phyloP scores from a whole-genome alignment of 2,113 vertebrate species.

The Notiomystis cincta region DNA sequence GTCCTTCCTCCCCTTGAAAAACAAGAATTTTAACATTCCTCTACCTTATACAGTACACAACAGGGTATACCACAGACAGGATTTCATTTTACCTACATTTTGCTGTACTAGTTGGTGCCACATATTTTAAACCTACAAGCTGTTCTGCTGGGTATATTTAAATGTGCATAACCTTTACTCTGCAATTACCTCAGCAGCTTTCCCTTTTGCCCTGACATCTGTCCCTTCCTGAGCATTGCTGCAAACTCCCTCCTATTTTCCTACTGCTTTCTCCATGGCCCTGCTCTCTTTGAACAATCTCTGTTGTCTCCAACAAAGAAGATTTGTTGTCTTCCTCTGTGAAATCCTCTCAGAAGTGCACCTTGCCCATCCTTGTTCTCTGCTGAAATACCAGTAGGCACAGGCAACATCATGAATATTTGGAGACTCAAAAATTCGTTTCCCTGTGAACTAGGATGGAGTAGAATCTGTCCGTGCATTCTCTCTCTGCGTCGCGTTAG shows the following conservation, averaged over 20 bases:
- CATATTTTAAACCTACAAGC: neutral
- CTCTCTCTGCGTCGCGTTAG: neutral
- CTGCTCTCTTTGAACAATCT: neutral
- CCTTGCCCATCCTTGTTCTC: neutral
- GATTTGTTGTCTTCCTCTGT: neutral
- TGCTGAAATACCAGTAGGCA: neutral
- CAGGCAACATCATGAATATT: neutral
- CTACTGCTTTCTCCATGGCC: neutral
- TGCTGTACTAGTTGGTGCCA: neutral
- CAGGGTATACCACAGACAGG: neutral
- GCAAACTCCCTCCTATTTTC: neutral
- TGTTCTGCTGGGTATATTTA: neutral
- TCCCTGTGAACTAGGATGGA: neutral
- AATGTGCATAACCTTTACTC: neutral
- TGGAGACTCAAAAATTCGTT: neutral
- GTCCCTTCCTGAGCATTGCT: neutral
- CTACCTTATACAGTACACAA: neutral
- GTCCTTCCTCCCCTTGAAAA: neutral
- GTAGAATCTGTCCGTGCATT: neutral
- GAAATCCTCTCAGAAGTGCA: neutral
- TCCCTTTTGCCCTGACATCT: neutral
- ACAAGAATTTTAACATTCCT: neutral
- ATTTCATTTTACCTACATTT: neutral
- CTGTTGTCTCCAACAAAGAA: neutral
- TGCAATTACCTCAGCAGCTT: neutral